phyloP scores from a whole-genome alignment of 2,888 invertebrate species.

The Scaptomyza reducta region DNA sequence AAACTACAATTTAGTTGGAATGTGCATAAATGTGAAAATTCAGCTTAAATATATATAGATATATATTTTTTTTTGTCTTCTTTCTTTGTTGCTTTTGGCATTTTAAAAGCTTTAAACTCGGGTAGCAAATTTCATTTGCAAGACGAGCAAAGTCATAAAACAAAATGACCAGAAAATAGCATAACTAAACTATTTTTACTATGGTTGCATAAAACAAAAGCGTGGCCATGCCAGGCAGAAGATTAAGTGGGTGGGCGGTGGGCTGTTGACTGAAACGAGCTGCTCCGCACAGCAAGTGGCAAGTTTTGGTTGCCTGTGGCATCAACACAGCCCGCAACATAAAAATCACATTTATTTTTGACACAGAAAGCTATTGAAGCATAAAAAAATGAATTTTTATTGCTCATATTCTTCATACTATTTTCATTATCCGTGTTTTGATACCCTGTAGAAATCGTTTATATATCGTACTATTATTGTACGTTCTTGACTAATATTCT shows the following conservation, averaged over 20 bases:
- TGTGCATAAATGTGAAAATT: conserved; percentile 6
- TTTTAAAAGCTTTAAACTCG: conserved; percentile 32
- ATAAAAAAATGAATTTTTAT: conserved; percentile 65
- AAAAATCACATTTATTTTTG: conserved; percentile 75
- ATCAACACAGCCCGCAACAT: conserved; percentile 53
- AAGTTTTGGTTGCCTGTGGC: conserved; percentile 44
- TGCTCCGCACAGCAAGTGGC: conserved; percentile 25
- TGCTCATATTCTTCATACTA: conserved; percentile 31
- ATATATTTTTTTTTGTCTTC: background rate
- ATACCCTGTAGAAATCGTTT: conserved; percentile 27
- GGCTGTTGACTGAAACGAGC: conserved; percentile 4
- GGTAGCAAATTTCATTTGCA: conserved; percentile 24
- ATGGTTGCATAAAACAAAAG: conserved; percentile 64
- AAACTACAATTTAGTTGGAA: conserved; percentile 23
- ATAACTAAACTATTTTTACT: conserved; percentile 52
- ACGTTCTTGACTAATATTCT: background rate
- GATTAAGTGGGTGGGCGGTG: background rate
- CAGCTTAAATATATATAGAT: too few relatives aligned
- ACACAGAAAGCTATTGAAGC: conserved; percentile 73
- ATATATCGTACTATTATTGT: too few relatives aligned
- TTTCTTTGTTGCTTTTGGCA: conserved; percentile 1
- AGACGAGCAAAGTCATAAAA: conserved; percentile 52
- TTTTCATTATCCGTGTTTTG: conserved; percentile 39
- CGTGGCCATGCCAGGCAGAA: background rate
- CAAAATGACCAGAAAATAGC: conserved; percentile 58